A percentile compares a stretch with the other conserved stretches of the same genome.
Evolutionary conservation across 2,113 vertebrate genomes (phyloP).

Genomic region (Lagopus muta): DNA sequence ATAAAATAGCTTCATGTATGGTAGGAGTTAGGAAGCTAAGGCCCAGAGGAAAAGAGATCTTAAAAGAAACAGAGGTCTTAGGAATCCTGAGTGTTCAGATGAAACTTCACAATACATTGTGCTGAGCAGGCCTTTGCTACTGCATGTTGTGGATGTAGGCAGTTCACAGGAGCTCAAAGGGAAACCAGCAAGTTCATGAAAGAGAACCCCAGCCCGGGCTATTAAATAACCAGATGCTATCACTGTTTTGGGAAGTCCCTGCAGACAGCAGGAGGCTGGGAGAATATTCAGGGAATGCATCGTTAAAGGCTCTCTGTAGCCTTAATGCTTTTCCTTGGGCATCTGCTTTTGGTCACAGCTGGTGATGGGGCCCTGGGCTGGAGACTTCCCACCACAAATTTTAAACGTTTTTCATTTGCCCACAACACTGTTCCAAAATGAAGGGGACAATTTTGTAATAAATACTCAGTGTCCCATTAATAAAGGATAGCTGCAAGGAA

Average conservation of each 20-base stretch:
- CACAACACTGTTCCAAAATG: neutral
- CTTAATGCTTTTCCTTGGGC: neutral
- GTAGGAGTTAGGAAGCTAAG: neutral
- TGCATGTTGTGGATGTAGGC: neutral
- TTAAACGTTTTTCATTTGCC: fast-evolving
- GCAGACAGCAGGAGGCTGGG: neutral
- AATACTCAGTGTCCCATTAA: fast-evolving
- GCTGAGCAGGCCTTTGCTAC: neutral
- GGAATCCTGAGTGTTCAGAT: neutral
- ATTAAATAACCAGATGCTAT: neutral
- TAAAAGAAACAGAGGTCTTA: fast-evolving
- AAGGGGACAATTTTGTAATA: neutral
- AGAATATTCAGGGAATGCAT: neutral
- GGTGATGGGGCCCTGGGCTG: fast-evolving
- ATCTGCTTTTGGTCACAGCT: neutral
- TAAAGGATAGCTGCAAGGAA: neutral
- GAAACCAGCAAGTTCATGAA: neutral
- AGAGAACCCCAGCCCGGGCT: neutral
- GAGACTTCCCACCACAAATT: neutral
- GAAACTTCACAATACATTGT: fast-evolving
- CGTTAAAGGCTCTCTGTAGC: neutral
- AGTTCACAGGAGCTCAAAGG: fast-evolving
- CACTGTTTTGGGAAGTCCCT: neutral
- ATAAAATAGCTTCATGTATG: neutral
- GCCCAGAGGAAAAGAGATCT: neutral